These are phyloP conservation scores for Polylopha cassiicola DNA, from an alignment of 2,888 invertebrate genomes.

Conservation along the genomic window DNA sequence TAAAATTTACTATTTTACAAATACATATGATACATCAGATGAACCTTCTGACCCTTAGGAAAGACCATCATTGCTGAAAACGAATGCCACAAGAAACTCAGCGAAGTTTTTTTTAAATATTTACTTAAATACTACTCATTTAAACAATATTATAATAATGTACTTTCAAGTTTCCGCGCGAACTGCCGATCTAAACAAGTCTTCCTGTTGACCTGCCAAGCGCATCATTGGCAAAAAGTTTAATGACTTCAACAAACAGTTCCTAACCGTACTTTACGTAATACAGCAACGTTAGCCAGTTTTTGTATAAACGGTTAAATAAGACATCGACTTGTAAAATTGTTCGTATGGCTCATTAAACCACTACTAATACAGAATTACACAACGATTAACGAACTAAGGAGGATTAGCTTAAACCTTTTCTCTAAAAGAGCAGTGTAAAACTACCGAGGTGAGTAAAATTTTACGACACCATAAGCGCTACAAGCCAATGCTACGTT, in stretches of 20 bases:
- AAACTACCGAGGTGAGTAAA: constrained; percentile 1
- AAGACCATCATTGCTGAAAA: too few relatives aligned
- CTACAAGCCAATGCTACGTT: too few relatives aligned
- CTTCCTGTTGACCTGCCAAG: constrained; percentile 35
- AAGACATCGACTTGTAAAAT: background rate
- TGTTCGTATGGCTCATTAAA: constrained; percentile 1
- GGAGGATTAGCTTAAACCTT: too few relatives aligned
- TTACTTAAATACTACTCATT: too few relatives aligned
- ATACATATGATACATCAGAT: too few relatives aligned
- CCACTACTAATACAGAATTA: background rate
- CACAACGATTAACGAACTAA: too few relatives aligned
- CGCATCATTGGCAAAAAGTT: constrained; percentile 49
- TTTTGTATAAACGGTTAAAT: constrained; percentile 4
- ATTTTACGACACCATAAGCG: background rate
- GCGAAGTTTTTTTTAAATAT: too few relatives aligned
- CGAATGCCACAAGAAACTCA: too few relatives aligned
- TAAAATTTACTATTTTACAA: too few relatives aligned
- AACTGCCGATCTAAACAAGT: constrained; percentile 19
- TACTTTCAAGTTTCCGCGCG: constrained; percentile 4
- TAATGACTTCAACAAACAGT: constrained; percentile 48
- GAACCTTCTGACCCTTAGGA: too few relatives aligned
- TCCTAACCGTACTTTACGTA: constrained; percentile 35
- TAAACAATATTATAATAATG: too few relatives aligned
- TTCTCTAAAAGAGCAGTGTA: too few relatives aligned
- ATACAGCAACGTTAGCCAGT: constrained; percentile 2